phyloP scores from a whole-genome alignment of 2,113 vertebrate genomes.

The Anarhynchus alexandrinus region DNA sequence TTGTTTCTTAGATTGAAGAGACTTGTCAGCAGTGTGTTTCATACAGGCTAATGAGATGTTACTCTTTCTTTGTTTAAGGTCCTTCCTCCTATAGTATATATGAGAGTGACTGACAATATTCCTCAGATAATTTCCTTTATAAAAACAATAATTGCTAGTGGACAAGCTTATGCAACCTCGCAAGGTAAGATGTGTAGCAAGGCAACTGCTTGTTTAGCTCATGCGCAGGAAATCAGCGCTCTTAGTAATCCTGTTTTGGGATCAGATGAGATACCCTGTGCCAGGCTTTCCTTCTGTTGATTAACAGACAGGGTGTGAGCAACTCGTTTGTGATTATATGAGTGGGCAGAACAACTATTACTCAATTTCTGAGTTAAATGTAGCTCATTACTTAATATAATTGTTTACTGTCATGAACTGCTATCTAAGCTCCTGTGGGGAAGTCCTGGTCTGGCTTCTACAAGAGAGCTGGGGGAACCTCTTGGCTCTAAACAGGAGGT shows the following conservation, averaged over 20 bases:
- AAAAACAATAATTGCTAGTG: constrained; percentile 79
- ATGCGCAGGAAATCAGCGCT: not conserved
- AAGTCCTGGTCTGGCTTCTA: not conserved
- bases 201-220: not conserved
- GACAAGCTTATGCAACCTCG: constrained; percentile 84
- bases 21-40: not conserved
- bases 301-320: not conserved
- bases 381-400: not conserved
- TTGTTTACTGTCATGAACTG: not conserved
- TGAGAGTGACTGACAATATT: constrained; percentile 93
- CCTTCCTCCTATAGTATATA: constrained; percentile 84
- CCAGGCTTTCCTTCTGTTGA: not conserved
- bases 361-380: not conserved
- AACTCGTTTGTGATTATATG: not conserved
- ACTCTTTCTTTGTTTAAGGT: constrained; percentile 72
- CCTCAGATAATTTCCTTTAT: constrained; percentile 88
- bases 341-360: not conserved
- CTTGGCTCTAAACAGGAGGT: not conserved
- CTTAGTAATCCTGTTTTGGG: not conserved
- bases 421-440: not conserved
- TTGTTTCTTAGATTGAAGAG: not conserved
- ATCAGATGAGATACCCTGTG: not conserved
- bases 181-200: constrained; percentile 72
- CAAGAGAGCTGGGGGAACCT: not conserved
- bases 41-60: not conserved